Conservation (phyloP, 2,797 vertebrate genomes). For the Molossus molossus region DNA sequence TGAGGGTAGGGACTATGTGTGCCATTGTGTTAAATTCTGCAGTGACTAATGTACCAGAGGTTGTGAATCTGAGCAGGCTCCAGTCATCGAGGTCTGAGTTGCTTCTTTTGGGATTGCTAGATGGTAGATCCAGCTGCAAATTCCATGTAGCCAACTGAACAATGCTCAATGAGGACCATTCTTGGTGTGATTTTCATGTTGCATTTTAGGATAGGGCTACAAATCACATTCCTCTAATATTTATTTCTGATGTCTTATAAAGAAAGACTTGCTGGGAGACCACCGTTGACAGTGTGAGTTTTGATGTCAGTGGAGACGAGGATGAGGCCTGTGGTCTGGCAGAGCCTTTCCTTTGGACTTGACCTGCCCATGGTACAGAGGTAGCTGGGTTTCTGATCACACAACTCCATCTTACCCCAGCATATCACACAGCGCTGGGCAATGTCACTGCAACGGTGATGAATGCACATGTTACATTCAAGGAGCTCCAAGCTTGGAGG, state of each 20-base stretch:
- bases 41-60: neutral
- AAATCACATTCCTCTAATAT: neutral
- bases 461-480: neutral
- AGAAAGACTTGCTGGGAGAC: constrained; percentile 14
- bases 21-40: neutral
- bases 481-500: neutral
- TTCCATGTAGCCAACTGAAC: neutral
- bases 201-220: constrained; percentile 16
- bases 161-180: neutral
- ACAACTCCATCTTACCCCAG: neutral
- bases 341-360: neutral
- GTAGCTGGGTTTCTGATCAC: neutral
- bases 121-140: constrained; percentile 24
- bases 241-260: constrained; percentile 25
- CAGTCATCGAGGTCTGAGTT: constrained; percentile 31
- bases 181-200: constrained; percentile 59
- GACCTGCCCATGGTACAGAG: neutral
- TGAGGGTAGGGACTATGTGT: neutral
- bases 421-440: neutral
- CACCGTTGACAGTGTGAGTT: neutral
- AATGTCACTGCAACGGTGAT: neutral
- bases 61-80: constrained; percentile 29
- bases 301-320: neutral
- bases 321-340: neutral
- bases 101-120: constrained; percentile 53